Percentiles rank a stretch among this genome's conserved stretches.
phyloP scores from a whole-genome alignment of 2,888 invertebrate genomes.

The Fragum whitleyi region DNA sequence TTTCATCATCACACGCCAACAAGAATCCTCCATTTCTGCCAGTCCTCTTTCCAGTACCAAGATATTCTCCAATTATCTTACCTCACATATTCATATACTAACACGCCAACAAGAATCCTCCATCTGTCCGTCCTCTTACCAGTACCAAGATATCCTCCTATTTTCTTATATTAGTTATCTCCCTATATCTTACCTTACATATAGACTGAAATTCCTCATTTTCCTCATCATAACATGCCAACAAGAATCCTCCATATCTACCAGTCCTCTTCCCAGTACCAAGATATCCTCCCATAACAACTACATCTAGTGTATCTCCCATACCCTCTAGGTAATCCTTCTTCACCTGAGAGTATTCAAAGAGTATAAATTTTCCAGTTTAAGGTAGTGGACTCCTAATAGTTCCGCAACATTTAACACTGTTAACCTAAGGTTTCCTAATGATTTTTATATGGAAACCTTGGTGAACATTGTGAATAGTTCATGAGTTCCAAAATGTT shows the following conservation, averaged over 20 bases:
- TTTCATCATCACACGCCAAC: conserved; percentile 95
- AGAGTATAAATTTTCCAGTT: neutral
- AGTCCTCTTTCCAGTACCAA: conserved; percentile 96
- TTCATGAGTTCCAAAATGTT: too few species aligned
- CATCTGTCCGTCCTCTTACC: conserved; percentile 97
- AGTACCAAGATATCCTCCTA: conserved; percentile 96
- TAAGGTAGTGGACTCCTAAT: too few species aligned
- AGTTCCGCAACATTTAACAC: too few species aligned
- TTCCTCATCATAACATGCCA: conserved; percentile 96
- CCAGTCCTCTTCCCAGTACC: conserved; percentile 98
- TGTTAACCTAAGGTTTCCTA: too few species aligned
- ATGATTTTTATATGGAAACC: too few species aligned
- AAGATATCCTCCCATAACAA: conserved; percentile 96
- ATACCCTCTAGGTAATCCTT: conserved; percentile 99
- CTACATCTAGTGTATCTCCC: conserved; percentile 98
- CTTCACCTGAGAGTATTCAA: conserved; percentile 88
- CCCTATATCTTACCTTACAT: conserved; percentile 93
- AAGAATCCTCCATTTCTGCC: conserved; percentile 98
- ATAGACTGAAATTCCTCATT: conserved; percentile 96
- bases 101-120: conserved; percentile 97
- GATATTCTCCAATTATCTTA: conserved; percentile 97
- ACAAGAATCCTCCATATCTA: conserved; percentile 96
- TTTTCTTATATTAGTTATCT: too few species aligned
- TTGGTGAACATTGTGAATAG: too few species aligned
- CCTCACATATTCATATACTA: too few species aligned